These are phyloP conservation scores for Ophiodon elongatus DNA, from an alignment of 2,113 vertebrate genomes.

Conservation along the genomic window DNA sequence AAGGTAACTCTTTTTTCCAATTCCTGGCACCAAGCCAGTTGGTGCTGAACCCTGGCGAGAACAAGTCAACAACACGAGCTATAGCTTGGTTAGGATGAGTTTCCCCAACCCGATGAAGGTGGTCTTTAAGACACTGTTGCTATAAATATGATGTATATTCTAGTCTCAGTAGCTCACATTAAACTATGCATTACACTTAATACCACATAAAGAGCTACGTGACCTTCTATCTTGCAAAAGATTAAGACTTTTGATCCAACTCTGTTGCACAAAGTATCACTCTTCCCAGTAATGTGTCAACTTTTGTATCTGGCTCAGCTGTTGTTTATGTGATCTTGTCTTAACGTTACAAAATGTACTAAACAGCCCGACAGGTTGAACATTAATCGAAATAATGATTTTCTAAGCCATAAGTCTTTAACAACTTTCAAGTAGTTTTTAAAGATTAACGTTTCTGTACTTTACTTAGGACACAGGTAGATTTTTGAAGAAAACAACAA, in stretches of 20 bases:
- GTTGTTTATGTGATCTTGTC: slow-evolving; percentile 7
- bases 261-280: not conserved
- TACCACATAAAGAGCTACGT: not conserved
- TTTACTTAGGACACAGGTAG: not conserved
- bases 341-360: not conserved
- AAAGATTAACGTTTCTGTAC: not conserved
- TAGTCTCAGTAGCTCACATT: not conserved
- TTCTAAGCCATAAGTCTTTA: not conserved
- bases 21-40: not conserved
- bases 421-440: not conserved
- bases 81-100: not conserved
- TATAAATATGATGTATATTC: not conserved
- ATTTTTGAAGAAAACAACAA: too few species aligned
- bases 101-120: not conserved
- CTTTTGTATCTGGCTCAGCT: slow-evolving; percentile 37
- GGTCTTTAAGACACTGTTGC: not conserved
- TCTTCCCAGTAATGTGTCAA: slow-evolving; percentile 1
- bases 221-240: not conserved
- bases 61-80: not conserved
- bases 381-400: not conserved
- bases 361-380: not conserved
- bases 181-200: not conserved
- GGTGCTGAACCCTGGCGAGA: too few species aligned
- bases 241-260: not conserved
- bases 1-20: not conserved